Base-by-base conservation (phyloP, 1,140 invertebrate species). In the Copidosoma floridanum region DNA sequence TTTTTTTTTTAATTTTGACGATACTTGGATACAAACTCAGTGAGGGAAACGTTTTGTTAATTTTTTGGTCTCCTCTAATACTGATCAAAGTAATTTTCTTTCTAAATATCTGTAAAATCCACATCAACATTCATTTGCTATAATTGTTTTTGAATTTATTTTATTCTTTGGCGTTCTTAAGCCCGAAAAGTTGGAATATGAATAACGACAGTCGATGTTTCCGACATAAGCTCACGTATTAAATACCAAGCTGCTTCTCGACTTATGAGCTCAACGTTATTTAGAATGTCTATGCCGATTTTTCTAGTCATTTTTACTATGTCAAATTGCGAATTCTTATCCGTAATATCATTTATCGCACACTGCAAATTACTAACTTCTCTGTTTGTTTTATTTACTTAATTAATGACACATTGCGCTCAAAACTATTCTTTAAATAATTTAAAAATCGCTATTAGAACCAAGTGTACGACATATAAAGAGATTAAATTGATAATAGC, bases 201-300 rank as follows among this genome's bases (percentile, higher is more conserved):
- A 21, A 63, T 59, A 50, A 65, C 44, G 2, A 23, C 14, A 7
- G 38, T 29, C 10, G 64, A 71, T 16, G 12, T 23, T 65, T 67
- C 67, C 11, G 57, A 64, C 67, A 71, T 70, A 23, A 62, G 65
- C 37, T 66, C 53, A 2, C 61, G 32, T 51, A 73, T 51, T 16
- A 78, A 38, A 71, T 73, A 79, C 75, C 76, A 79, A 46, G 76
- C 78, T 52, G 76, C 77, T 71, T 79, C 77, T 69, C 78, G 77
- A 3, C 70, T 67, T 55, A 71, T 67, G 61, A 78, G 77, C 51
- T 79, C 77, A 50, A 75, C 69, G 61, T 64, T 63, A 21, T 78
- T 77, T 24, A 79, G 63, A 11, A 78, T 56, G 64, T 79, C 72
- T 21, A 71, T 29, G 64, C 72, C 72, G 20, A 79, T 65, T 63